phyloP scores from a whole-genome alignment of 2,113 vertebrate genomes.

The Tachysurus fulvidraco region DNA sequence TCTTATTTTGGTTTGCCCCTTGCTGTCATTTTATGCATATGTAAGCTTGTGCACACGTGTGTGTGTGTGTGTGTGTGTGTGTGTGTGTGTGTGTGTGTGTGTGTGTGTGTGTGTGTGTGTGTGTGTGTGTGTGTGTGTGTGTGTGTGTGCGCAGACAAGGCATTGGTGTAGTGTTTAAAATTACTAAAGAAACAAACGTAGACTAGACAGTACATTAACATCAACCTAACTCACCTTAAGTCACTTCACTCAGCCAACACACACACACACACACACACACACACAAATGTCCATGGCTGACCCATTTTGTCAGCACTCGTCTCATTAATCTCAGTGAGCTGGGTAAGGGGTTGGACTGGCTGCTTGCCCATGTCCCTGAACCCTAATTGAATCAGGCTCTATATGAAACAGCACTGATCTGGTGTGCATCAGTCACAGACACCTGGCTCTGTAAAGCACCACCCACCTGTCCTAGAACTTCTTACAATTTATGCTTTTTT shows the following conservation, averaged over 20 bases:
- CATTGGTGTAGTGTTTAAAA: not conserved
- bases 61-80: not conserved
- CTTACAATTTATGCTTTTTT: not conserved
- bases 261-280: not conserved
- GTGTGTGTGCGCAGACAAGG: not conserved
- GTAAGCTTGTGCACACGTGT: not conserved
- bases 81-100: not conserved
- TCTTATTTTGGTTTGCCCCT: slow-evolving; percentile 34
- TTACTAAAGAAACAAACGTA: not conserved
- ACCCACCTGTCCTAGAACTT: not conserved
- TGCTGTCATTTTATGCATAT: slow-evolving; percentile 2
- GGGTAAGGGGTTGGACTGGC: slow-evolving; percentile 48
- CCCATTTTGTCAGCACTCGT: slow-evolving; percentile 65
- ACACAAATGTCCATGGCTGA: slow-evolving; percentile 55
- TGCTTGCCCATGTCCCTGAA: slow-evolving; percentile 64
- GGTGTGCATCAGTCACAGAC: slow-evolving; percentile 8
- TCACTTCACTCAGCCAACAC: not conserved
- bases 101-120: not conserved
- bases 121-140: not conserved
- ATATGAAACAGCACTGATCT: slow-evolving; percentile 65
- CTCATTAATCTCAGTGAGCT: slow-evolving; percentile 71
- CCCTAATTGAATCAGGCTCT: slow-evolving; percentile 67
- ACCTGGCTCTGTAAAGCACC: not conserved
- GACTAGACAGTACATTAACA: not conserved
- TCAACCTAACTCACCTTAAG: not conserved